phyloP scores from a whole-genome alignment of 1,140 invertebrate species.

The Araneus ventricosus region DNA sequence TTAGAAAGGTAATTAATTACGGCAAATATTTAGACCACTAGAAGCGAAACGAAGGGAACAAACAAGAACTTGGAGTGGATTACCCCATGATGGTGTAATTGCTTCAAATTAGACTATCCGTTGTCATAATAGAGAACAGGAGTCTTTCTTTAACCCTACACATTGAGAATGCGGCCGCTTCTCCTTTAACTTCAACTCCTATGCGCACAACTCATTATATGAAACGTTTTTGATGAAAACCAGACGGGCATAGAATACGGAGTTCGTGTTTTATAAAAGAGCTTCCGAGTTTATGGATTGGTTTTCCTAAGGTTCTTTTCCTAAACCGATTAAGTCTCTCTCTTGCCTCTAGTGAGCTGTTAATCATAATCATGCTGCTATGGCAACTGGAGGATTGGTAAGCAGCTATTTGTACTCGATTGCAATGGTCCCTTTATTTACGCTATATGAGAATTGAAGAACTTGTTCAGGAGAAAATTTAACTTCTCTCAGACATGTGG shows the following conservation, averaged over 20 bases:
- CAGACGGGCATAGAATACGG: constrained; percentile 58
- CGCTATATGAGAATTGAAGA: constrained; percentile 54
- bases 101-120: constrained; percentile 74
- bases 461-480: constrained; percentile 62
- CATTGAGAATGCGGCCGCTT: constrained; percentile 20
- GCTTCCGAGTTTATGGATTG: constrained; percentile 72
- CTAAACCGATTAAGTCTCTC: constrained; percentile 74
- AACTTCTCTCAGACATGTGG: constrained; percentile 73
- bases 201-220: constrained; percentile 68
- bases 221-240: constrained; percentile 74
- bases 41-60: constrained; percentile 35
- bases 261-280: constrained; percentile 75
- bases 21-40: constrained; percentile 63
- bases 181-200: constrained; percentile 58
- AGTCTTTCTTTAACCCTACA: constrained; percentile 51
- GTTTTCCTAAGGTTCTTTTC: constrained; percentile 73
- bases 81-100: constrained; percentile 70
- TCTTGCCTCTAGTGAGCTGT: constrained; percentile 56
- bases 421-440: constrained; percentile 71
- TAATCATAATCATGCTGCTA: constrained; percentile 74
- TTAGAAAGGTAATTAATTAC: constrained; percentile 56
- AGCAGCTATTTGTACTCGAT: constrained; percentile 71
- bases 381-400: constrained; percentile 70
- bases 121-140: constrained; percentile 64
- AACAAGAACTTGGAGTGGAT: constrained; percentile 71